Conservation (phyloP, 2,113 vertebrate genomes). For the Phyllostomus hastatus region DNA sequence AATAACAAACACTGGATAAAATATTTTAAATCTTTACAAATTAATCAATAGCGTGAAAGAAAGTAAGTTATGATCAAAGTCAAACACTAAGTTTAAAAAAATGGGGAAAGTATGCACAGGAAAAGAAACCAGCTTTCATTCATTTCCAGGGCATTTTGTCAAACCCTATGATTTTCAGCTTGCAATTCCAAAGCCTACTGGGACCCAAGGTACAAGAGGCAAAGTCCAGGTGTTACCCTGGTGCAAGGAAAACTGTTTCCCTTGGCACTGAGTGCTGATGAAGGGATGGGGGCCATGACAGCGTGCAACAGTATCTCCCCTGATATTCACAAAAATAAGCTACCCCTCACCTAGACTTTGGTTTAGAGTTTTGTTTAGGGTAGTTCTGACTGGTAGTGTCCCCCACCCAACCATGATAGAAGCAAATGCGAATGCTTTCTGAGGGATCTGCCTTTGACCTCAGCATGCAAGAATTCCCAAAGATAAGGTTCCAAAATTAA, state of each 20-base stretch:
- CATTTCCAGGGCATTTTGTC: neutral
- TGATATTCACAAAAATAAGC: neutral
- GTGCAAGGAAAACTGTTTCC: neutral
- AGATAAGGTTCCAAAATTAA: slow-evolving; percentile 33
- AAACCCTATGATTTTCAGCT: neutral
- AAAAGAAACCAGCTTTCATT: neutral
- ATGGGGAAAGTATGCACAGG: neutral
- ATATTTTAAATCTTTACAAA: slow-evolving; percentile 13
- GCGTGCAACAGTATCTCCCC: neutral
- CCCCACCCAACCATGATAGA: neutral
- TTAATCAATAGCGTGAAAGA: neutral
- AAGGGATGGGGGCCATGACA: neutral
- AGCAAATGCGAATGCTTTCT: neutral
- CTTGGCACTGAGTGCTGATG: neutral
- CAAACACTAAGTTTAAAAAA: slow-evolving; percentile 15
- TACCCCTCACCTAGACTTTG: neutral
- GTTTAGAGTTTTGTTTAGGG: neutral
- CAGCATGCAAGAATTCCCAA: slow-evolving; percentile 6
- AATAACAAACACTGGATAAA: slow-evolving; percentile 12
- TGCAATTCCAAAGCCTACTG: neutral
- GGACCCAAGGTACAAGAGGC: neutral
- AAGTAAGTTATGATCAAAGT: neutral
- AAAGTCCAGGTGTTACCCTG: slow-evolving; percentile 38
- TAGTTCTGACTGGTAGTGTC: neutral
- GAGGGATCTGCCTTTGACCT: neutral